Evolutionary conservation across 1,140 invertebrate genomes (phyloP).

Genomic region (Lucilia cuprina): DNA sequence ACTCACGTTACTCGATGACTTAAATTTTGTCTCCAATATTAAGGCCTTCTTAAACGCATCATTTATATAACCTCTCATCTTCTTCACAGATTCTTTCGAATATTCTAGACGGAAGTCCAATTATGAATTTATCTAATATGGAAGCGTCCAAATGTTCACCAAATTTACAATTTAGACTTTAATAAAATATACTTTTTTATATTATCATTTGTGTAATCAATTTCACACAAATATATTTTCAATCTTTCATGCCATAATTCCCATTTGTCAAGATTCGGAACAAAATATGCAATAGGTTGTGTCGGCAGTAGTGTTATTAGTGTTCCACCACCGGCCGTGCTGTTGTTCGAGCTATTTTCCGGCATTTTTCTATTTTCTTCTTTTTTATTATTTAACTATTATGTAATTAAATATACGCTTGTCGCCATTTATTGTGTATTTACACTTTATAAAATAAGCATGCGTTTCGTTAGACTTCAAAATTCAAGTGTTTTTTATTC

Average conservation of each 20-base stretch:
- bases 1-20: neutral
- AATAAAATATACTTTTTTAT: neutral
- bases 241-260: neutral
- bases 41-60: neutral
- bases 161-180: neutral
- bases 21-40: slow-evolving; percentile 3
- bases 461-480: neutral
- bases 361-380: neutral
- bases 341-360: neutral
- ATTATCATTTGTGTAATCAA: neutral
- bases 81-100: slow-evolving; percentile 11
- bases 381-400: neutral
- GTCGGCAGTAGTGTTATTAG: neutral
- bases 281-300: neutral
- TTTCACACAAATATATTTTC: neutral
- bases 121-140: neutral
- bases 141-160: neutral
- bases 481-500: neutral
- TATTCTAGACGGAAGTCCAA: neutral
- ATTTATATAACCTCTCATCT: neutral
- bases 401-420: neutral
- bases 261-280: neutral
- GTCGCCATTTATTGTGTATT: neutral
- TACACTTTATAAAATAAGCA: slow-evolving; percentile 1
- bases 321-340: neutral